These are phyloP conservation scores for Apodemia zela DNA, from an alignment of 2,888 invertebrate species.

Conservation along the genomic window DNA sequence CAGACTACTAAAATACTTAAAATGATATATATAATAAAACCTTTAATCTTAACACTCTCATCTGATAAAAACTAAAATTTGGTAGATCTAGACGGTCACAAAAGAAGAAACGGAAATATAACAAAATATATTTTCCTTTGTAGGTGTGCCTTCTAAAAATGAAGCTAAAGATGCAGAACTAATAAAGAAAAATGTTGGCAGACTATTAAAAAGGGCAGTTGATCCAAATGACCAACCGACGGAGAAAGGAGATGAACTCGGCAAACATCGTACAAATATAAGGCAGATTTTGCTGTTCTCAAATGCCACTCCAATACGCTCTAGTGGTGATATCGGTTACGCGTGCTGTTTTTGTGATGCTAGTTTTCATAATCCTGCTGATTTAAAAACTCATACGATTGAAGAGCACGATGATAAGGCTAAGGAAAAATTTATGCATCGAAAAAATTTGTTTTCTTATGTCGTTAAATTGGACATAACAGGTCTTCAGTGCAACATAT, in stretches of 20 bases:
- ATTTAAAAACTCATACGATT: conserved; percentile 41
- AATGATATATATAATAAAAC: too few relatives aligned
- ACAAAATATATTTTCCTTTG: conserved; percentile 7
- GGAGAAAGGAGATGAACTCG: conserved; percentile 26
- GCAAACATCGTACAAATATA: conserved; percentile 34
- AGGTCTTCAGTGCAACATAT: conserved; percentile 48
- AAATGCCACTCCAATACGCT: conserved; percentile 45
- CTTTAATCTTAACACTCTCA: too few relatives aligned
- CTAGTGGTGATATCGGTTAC: conserved; percentile 38
- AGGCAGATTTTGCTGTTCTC: conserved; percentile 37
- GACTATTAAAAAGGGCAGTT: background rate
- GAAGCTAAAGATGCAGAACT: background rate
- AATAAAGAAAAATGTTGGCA: background rate
- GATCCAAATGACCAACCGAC: background rate
- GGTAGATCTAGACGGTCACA: background rate
- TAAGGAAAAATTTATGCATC: conserved; percentile 32
- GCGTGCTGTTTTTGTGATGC: conserved; percentile 40
- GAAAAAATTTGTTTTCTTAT: conserved; percentile 35
- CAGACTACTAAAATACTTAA: too few relatives aligned
- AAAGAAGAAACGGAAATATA: conserved; percentile 4
- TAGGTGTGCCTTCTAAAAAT: background rate
- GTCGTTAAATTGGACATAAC: conserved; percentile 52
- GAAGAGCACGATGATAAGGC: conserved; percentile 33
- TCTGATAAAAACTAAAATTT: background rate
- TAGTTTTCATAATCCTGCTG: conserved; percentile 35